phyloP scores from a whole-genome alignment of 2,888 invertebrate species.

The Cotesia congregata region DNA sequence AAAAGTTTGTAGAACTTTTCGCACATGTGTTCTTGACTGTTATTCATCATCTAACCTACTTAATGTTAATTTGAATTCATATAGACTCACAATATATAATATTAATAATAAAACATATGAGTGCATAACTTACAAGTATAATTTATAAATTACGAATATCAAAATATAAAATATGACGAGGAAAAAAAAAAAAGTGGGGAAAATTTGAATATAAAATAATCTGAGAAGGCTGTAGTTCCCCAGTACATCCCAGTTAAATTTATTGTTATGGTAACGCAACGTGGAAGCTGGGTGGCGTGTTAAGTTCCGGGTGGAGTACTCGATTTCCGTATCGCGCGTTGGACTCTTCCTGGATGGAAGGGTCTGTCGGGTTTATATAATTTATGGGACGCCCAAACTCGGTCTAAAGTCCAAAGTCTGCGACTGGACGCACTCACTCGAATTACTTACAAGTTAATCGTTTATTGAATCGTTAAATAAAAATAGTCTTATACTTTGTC shows the following conservation, averaged over 20 bases:
- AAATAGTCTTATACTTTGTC: neutral
- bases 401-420: neutral
- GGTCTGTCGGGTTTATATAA: constrained; percentile 37
- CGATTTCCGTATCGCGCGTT: constrained; percentile 61
- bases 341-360: constrained; percentile 52
- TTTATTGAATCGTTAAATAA: constrained; percentile 5
- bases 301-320: constrained; percentile 57
- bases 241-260: constrained; percentile 49
- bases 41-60: too few species aligned
- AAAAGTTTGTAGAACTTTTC: too few species aligned
- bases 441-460: constrained; percentile 29
- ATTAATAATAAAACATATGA: too few species aligned
- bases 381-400: constrained; percentile 45
- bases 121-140: too few species aligned
- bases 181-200: too few species aligned
- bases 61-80: too few species aligned
- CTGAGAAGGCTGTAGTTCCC: too few species aligned
- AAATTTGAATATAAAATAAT: too few species aligned
- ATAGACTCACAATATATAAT: too few species aligned
- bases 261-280: constrained; percentile 62
- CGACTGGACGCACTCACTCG: constrained; percentile 26
- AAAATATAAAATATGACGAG: too few species aligned
- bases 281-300: constrained; percentile 59
- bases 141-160: too few species aligned
- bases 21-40: too few species aligned